Conservation (phyloP, 2,888 invertebrate species). For the Trachelus iudaicus region DNA sequence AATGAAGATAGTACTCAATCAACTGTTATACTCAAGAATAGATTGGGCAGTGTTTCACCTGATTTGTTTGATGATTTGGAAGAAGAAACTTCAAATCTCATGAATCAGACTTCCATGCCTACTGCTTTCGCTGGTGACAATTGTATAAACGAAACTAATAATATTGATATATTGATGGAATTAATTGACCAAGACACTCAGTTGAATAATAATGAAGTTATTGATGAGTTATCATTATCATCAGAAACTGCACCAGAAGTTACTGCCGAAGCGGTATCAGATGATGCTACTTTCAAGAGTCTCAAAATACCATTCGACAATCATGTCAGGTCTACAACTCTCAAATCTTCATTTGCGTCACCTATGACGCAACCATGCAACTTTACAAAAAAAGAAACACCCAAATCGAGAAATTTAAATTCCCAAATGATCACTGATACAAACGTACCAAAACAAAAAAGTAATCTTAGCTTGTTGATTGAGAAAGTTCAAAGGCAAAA, state of each 20-base stretch:
- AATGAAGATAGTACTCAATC: background rate
- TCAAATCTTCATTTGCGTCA: background rate
- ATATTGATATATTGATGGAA: background rate
- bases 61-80: constrained; percentile 42
- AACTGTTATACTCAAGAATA: background rate
- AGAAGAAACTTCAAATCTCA: background rate
- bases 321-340: background rate
- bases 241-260: background rate
- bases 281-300: background rate
- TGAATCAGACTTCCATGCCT: background rate
- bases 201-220: background rate
- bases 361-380: background rate
- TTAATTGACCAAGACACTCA: background rate
- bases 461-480: constrained; percentile 49
- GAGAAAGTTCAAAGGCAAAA: constrained; percentile 45
- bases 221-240: background rate
- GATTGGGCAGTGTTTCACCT: constrained; percentile 36
- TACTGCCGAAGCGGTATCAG: background rate
- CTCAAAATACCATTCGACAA: background rate
- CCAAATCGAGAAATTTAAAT: background rate
- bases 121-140: background rate
- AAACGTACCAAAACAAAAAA: constrained; percentile 27
- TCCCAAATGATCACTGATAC: background rate
- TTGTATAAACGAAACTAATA: background rate
- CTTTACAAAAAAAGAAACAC: background rate